Evolutionary conservation across 2,888 invertebrate genomes (phyloP).

Genomic region (Kuschelorhynchus macadamiae): DNA sequence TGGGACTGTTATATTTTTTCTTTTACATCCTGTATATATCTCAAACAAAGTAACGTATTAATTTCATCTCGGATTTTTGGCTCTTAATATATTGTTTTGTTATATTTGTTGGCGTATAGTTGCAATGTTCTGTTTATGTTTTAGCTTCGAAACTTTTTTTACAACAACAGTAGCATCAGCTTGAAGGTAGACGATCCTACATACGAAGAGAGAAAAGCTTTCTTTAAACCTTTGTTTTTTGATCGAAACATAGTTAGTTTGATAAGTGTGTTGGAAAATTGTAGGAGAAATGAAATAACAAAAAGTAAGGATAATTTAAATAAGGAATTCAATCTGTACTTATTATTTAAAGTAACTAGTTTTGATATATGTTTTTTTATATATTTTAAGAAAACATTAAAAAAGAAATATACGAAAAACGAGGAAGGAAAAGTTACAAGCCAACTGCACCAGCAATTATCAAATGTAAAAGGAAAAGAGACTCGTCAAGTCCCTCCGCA

Average conservation of each 20-base stretch:
- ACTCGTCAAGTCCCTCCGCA: slow-evolving; percentile 6
- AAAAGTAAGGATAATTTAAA: slow-evolving; percentile 14
- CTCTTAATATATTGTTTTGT: too few species aligned
- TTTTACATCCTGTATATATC: too few species aligned
- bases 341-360: too few species aligned
- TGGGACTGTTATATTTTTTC: too few species aligned
- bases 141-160: slow-evolving; percentile 63
- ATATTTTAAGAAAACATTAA: neutral
- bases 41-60: too few species aligned
- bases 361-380: too few species aligned
- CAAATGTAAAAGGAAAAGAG: slow-evolving; percentile 29
- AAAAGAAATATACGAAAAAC: slow-evolving; percentile 2
- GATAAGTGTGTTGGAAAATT: slow-evolving; percentile 52
- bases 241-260: slow-evolving; percentile 56
- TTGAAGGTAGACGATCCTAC: slow-evolving; percentile 64
- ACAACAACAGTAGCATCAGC: slow-evolving; percentile 61
- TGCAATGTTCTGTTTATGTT: too few species aligned
- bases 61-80: too few species aligned
- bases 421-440: slow-evolving; percentile 14
- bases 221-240: slow-evolving; percentile 64
- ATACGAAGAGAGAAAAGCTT: slow-evolving; percentile 61
- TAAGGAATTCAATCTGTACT: neutral
- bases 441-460: slow-evolving; percentile 4
- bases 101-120: too few species aligned
- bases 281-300: slow-evolving; percentile 11